Base-by-base conservation (phyloP, 2,113 vertebrate species). In the Microcebus lehilahytsara region DNA sequence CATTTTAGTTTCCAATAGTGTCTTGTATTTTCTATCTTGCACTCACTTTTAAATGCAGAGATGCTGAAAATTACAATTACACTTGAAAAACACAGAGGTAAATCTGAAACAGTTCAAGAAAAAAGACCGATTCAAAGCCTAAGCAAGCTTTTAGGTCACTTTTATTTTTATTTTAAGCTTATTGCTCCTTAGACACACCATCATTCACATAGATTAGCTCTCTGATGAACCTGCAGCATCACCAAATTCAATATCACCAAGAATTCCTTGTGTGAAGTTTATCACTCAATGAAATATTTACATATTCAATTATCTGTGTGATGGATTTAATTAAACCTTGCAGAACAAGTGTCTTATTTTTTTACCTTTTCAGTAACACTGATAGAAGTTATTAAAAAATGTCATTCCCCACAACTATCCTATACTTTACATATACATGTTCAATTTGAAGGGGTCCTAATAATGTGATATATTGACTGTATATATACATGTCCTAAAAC, bases 241-340 rank as follows among this genome's bases (percentile, higher is more conserved):
- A 92, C 49, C n/a, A 74, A 46, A 40, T 77, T 75, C 30, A 30
- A 1, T 81, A 85, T 88, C 27, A 37, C 40, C 69, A 66, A 92
- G 12, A 92, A 20, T 56, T 34, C 17, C 5, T 71, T 71, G 7
- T 84, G 40, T 56, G 49, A 93, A 67, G 42, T 58, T 89, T 87
- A 51, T 89, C 75, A 60, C 51, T 81, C 71, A 96, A 37, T 92
- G 58, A 95, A 90, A 97, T 97, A 95, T 95, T 85, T 81, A 93
- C 71, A 51, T 69, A 87, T 79, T 89, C 79, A 88, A 78, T 86
- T 83, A 72, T 34, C 40, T n/a, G 4, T 42, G n/a, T 66, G 90
- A 95, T 66, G 7, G 9, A 3, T 72, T 91, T 95, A 72, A 96
- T 96, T 95, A 97, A 96, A 95, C 11, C 0, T 75, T 95, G 19